Evolutionary conservation across 2,888 invertebrate genomes (phyloP).

Genomic region (Polymixis lichenea): DNA sequence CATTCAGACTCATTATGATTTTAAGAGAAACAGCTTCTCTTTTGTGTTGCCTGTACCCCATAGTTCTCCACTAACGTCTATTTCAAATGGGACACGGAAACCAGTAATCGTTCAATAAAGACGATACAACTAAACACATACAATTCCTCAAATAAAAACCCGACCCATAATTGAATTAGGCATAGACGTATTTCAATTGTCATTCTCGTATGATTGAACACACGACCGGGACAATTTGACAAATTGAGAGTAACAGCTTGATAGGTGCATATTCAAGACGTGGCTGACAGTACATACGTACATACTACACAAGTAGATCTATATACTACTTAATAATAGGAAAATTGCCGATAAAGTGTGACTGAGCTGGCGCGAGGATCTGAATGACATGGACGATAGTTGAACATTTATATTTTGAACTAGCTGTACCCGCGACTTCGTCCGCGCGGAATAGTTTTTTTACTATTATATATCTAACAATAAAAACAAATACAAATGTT

Average conservation of each 20-base stretch:
- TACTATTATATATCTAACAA: too few relatives aligned
- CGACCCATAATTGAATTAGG: constrained; percentile 68
- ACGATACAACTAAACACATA: constrained; percentile 30
- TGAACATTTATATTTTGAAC: background rate
- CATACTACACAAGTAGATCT: constrained; percentile 5
- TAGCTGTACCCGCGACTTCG: too few relatives aligned
- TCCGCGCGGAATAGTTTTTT: too few relatives aligned
- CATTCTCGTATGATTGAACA: constrained; percentile 73
- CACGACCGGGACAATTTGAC: constrained; percentile 79
- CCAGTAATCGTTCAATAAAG: constrained; percentile 24
- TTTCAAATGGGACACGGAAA: constrained; percentile 2
- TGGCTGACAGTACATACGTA: constrained; percentile 30
- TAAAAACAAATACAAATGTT: too few relatives aligned
- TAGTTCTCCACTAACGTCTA: background rate
- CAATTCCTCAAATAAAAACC: constrained; percentile 49
- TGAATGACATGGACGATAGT: background rate
- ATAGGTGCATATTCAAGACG: constrained; percentile 61
- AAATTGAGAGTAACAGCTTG: constrained; percentile 85
- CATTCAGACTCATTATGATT: too few relatives aligned
- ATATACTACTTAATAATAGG: constrained; percentile 49
- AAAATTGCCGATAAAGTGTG: constrained; percentile 45
- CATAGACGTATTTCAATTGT: constrained; percentile 67
- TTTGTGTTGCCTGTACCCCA: background rate
- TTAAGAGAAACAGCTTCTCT: background rate
- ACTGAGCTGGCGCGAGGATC: constrained; percentile 5